Percentiles rank a stretch among this genome's conserved stretches.
These are phyloP conservation scores for Melolontha melolontha DNA, from an alignment of 2,888 invertebrate genomes.

Conservation along the genomic window DNA sequence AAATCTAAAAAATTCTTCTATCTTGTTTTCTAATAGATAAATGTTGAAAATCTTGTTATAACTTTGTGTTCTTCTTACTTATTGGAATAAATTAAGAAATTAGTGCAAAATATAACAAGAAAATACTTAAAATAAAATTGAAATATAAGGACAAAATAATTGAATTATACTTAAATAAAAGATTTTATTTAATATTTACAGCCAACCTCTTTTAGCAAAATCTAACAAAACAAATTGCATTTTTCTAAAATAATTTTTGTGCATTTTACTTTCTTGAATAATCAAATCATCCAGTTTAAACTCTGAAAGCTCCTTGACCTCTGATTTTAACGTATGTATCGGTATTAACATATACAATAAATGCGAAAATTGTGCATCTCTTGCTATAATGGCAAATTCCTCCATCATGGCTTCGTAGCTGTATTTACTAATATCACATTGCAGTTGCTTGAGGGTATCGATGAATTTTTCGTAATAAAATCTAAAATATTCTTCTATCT, in stretches of 20 bases:
- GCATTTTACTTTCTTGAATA: slow-evolving; percentile 1
- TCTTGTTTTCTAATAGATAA: slow-evolving; percentile 60
- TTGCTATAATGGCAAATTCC: slow-evolving; percentile 61
- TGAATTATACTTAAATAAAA: no score
- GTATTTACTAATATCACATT: slow-evolving; percentile 57
- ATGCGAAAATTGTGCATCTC: slow-evolving; percentile 61
- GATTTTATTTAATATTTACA: slow-evolving; percentile 10
- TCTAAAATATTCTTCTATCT: slow-evolving; percentile 65
- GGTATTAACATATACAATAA: slow-evolving; percentile 64
- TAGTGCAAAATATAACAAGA: no score
- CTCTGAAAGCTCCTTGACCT: slow-evolving; percentile 60
- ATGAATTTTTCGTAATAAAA: slow-evolving; percentile 62
- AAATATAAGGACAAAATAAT: no score
- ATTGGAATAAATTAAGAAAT: no score
- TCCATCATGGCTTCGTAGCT: slow-evolving; percentile 60
- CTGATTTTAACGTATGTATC: slow-evolving; percentile 59
- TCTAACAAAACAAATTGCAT: slow-evolving; percentile 35
- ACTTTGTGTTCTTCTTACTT: no score
- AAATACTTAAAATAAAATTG: no score
- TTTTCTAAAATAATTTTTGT: slow-evolving; percentile 27
- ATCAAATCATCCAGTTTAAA: slow-evolving; percentile 50
- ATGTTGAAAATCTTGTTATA: no score
- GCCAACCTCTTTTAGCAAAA: slow-evolving; percentile 41
- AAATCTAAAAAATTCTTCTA: slow-evolving; percentile 64
- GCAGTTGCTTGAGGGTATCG: slow-evolving; percentile 56